These are phyloP conservation scores for Macropodus opercularis DNA, from an alignment of 2,797 vertebrate genomes.

Conservation along the genomic window DNA sequence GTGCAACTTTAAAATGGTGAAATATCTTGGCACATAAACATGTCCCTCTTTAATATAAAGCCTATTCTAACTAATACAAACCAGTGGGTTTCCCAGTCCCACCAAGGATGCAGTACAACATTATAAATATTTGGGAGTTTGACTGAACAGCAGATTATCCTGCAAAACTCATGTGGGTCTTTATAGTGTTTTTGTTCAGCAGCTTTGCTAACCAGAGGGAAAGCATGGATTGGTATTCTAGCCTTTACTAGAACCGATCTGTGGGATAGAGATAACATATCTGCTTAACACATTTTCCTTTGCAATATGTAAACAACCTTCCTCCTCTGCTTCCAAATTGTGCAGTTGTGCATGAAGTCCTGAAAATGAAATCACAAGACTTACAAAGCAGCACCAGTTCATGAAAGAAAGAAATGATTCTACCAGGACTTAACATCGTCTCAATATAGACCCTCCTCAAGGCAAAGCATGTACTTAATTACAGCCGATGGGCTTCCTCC, in stretches of 20 bases:
- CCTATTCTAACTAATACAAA: too few species aligned
- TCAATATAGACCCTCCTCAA: conserved; percentile 27
- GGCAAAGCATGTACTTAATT: conserved; percentile 47
- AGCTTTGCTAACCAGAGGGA: neutral
- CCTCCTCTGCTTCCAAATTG: too few species aligned
- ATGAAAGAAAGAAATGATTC: conserved; percentile 15
- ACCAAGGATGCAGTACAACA: too few species aligned
- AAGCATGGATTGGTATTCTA: neutral
- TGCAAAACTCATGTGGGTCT: too few species aligned
- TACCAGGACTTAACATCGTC: conserved; percentile 9
- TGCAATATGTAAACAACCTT: neutral
- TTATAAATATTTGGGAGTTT: too few species aligned
- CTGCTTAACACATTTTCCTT: neutral
- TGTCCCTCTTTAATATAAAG: too few species aligned
- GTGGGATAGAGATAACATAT: too few species aligned
- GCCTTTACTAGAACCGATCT: neutral
- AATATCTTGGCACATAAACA: too few species aligned
- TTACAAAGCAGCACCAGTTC: neutral
- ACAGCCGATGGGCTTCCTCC: conserved; percentile 48
- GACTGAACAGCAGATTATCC: too few species aligned
- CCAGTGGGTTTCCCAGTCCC: too few species aligned
- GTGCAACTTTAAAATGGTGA: too few species aligned
- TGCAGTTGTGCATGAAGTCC: neutral
- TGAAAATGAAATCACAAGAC: neutral
- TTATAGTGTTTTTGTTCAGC: too few species aligned